Evolutionary conservation across 2,888 invertebrate species (phyloP), one percentile per base, ranked within the genome.

Genomic region (Adineta ricciae): DNA sequence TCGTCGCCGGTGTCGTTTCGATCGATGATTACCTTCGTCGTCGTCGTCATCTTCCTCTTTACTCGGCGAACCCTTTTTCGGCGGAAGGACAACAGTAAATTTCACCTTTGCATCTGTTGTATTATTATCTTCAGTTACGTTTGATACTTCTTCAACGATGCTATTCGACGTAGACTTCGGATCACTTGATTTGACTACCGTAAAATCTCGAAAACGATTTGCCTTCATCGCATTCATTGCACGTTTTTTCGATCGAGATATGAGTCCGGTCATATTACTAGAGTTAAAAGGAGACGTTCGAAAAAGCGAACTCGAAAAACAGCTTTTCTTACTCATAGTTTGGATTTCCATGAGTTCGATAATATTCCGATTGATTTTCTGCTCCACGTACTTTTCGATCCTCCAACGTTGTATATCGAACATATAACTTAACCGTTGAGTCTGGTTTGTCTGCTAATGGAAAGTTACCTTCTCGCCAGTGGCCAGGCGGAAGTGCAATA

Each of bases 351-450:
- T 85, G 36, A 52, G 73, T 50, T 27, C 64, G 56, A 82, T 85
- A 85, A 52, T 83, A 85, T 78, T 82, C 72, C n/a, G 83, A 83
- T 46, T 54, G 73, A 11, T 72, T 73, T 52, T 85, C 85, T 32
- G 85, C 85, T 0, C 85, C 85, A 41, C 83, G 83, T 38, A 32
- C 24, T 50, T 85, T 85, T 49, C 84, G 72, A 52, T 85, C 85
- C 24, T 38, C 9, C 3, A 78, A 2, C n/a, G 78, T 41, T 41
- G 78, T 78, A 78, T 78, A 78, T 41, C 78, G 78, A 78, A 78
- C 0, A 24, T 41, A 78, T 41, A 78, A 78, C 41, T 78, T 38
- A 41, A 41, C 14, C 11, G 78, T 24, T n/a, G 78, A 41, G 24
- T 38, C 38, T 14, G 78, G 41, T 78, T 38, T 38, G 41, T 78